Conservation (phyloP, 2,797 vertebrate genomes). For the Acrossocheilus fasciatus region DNA sequence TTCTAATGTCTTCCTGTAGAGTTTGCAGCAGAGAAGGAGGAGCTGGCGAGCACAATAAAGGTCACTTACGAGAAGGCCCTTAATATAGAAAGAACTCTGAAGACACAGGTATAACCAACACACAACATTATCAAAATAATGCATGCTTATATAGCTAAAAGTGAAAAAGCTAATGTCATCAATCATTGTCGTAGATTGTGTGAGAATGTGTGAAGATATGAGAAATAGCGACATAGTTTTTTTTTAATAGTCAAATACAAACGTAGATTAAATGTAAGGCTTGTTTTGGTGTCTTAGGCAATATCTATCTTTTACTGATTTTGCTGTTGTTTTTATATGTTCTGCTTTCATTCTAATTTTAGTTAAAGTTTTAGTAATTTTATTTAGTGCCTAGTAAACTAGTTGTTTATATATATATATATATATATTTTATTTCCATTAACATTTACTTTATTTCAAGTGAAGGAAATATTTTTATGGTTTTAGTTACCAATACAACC, state of each 20-base stretch:
- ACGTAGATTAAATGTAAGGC: neutral
- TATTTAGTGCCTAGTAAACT: neutral
- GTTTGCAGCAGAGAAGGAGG: constrained; percentile 85
- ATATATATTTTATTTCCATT: neutral
- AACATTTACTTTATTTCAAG: neutral
- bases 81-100: constrained; percentile 91
- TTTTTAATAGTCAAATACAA: neutral
- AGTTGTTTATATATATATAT: neutral
- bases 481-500: too few species aligned
- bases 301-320: neutral
- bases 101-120: constrained; percentile 87
- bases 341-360: too few species aligned
- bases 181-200: too few species aligned
- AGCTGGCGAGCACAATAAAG: constrained; percentile 84
- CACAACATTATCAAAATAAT: too few species aligned
- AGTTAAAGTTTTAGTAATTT: neutral
- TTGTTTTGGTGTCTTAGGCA: neutral
- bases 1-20: constrained; percentile 73
- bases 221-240: neutral
- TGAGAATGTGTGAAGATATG: neutral
- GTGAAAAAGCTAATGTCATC: neutral
- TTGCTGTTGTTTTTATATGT: neutral
- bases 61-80: constrained; percentile 90
- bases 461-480: too few species aligned
- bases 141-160: too few species aligned